Base-by-base conservation (phyloP, 2,888 invertebrate species). In the Syrphus vitripennis region DNA sequence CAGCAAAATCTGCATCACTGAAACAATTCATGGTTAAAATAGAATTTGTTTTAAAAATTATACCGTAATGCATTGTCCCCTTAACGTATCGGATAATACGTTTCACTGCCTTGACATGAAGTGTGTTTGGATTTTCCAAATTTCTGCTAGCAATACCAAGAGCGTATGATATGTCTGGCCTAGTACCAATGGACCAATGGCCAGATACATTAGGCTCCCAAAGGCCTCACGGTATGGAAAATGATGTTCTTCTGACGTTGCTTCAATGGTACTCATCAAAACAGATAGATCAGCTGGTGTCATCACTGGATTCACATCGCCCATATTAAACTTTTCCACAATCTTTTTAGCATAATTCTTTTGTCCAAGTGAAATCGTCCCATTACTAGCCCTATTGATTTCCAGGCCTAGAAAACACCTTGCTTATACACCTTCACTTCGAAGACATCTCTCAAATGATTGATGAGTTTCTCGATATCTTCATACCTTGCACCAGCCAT, bases 1-100 rank as follows among this genome's bases (percentile, higher is more conserved):
- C 86, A 34, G 76, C 80, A 70, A 42, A 75, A 31, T 84, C 79
- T 3, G 84, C 75, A 65, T 81, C 71, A 57, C 76, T 82, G 26
- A 48, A 48, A 48, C 48, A 48, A 48, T 48, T 48, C 48, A 48
- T 48, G 7, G 48, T 16, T 45, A 16, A 16, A 45, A 14, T 16
- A 45, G 3, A 45, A 45, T 16, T 45, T 29, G 3, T 29, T 29
- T 29, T 3, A 4, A 29, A 29, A 4, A 29, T 29, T 29, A 29
- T 4, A 29, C 29, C 6, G 6, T 29, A 29, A 29, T 29, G 29
- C 3, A 29, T 29, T 29, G 29, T 29, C 29, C 29, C 29, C 29
- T 29, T 29, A 29, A 29, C 29, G 6, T 29, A 29, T 29, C 29
- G 6, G 29, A 29, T 29, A 45, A 45, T 12, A 45, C 48, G 24